Evolutionary conservation across 2,113 vertebrate genomes (phyloP).

Genomic region (Leptobrachium ailaonicum): DNA sequence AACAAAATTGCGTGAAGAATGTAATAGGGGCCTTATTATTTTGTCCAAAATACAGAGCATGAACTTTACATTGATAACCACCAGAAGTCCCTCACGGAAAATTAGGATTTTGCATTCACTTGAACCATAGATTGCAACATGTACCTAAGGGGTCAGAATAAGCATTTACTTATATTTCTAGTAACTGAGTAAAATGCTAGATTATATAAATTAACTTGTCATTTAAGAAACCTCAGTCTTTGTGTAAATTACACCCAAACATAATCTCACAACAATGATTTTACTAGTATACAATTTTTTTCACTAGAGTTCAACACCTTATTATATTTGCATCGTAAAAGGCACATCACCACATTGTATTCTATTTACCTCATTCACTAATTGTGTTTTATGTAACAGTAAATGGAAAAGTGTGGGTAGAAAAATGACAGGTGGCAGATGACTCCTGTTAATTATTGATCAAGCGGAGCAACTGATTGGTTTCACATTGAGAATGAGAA

Average conservation of each 20-base stretch:
- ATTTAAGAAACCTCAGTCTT: too few species aligned
- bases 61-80: too few species aligned
- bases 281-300: neutral
- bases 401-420: neutral
- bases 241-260: neutral
- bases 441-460: slow-evolving; percentile 1
- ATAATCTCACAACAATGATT: neutral
- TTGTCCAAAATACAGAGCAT: too few species aligned
- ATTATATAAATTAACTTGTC: too few species aligned
- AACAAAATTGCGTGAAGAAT: too few species aligned
- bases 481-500: slow-evolving; percentile 24
- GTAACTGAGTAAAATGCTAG: too few species aligned
- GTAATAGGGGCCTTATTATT: too few species aligned
- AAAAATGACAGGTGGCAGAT: slow-evolving; percentile 27
- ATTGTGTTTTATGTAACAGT: neutral
- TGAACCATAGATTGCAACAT: too few species aligned
- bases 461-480: slow-evolving; percentile 6
- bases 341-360: neutral
- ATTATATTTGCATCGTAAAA: neutral
- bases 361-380: neutral
- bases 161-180: too few species aligned
- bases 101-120: too few species aligned
- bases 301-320: neutral
- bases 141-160: too few species aligned
- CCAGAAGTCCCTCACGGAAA: too few species aligned